Evolutionary conservation across 2,797 vertebrate species (phyloP).

Genomic region (Sciaenops ocellatus): DNA sequence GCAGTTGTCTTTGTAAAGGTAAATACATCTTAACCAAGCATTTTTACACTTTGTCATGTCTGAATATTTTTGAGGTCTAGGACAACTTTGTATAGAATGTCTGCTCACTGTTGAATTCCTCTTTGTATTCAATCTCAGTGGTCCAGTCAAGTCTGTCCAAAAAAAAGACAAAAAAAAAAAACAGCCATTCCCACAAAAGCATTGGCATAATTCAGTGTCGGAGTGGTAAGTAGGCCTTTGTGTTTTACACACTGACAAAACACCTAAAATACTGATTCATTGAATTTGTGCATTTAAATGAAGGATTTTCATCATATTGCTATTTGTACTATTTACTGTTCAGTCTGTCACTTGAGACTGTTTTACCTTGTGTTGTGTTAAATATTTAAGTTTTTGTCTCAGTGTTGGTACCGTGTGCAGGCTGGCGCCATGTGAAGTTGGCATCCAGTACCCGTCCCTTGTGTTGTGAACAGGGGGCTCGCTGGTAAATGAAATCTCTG

Average conservation of each 20-base stretch:
- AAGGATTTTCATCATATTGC: conserved; percentile 71
- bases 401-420: conserved; percentile 70
- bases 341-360: conserved; percentile 59
- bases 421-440: conserved; percentile 69
- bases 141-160: conserved; percentile 76
- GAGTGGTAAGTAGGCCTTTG: conserved; percentile 63
- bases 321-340: conserved; percentile 75
- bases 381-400: conserved; percentile 71
- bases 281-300: conserved; percentile 65
- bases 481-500: conserved; percentile 75
- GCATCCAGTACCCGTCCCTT: conserved; percentile 62
- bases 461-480: conserved; percentile 66
- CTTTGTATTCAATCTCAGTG: conserved; percentile 74
- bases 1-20: conserved; percentile 76
- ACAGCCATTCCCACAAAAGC: conserved; percentile 74
- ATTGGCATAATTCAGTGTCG: conserved; percentile 66
- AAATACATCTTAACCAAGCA: conserved; percentile 69
- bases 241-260: conserved; percentile 64
- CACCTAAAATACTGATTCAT: conserved; percentile 52
- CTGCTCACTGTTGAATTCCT: conserved; percentile 72
- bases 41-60: conserved; percentile 76
- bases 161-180: conserved; percentile 24
- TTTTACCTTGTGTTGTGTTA: conserved; percentile 73
- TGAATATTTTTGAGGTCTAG: conserved; percentile 75
- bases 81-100: conserved; percentile 76